These are phyloP conservation scores for Tetragnatha versicolor DNA, from an alignment of 1,140 invertebrate species.

Conservation along the genomic window DNA sequence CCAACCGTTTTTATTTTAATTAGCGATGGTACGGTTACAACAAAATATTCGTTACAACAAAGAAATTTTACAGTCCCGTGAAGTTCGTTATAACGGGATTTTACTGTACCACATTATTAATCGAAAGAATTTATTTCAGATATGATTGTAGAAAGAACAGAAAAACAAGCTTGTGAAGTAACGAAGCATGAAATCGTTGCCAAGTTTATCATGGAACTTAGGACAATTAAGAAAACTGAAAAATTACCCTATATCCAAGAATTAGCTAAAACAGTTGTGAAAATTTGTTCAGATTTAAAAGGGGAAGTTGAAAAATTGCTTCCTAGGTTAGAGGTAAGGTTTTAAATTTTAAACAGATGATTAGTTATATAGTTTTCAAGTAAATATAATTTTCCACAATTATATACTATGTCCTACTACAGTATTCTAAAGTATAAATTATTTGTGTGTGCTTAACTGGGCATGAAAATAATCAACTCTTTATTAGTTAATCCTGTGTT, in stretches of 20 bases:
- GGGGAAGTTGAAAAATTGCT: background rate
- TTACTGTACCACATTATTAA: too few relatives aligned
- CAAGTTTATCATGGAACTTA: conserved; percentile 29
- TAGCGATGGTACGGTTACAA: too few relatives aligned
- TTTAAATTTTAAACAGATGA: background rate
- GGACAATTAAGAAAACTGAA: background rate
- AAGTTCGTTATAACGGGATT: too few relatives aligned
- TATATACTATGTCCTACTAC: background rate
- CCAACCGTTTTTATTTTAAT: too few relatives aligned
- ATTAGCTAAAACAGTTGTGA: conserved; percentile 1
- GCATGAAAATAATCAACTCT: background rate
- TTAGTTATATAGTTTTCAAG: too few relatives aligned
- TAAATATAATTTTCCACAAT: background rate
- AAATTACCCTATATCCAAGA: background rate
- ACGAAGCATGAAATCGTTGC: conserved; percentile 43
- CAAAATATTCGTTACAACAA: too few relatives aligned
- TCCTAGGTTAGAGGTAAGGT: conserved; percentile 3
- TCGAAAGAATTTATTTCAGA: too few relatives aligned
- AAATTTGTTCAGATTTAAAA: conserved; percentile 14
- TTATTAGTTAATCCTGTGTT: background rate
- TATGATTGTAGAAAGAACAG: conserved; percentile 38
- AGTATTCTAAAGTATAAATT: background rate
- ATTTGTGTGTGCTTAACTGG: background rate
- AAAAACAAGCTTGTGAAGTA: conserved; percentile 5
- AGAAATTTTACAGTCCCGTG: too few relatives aligned